Percentiles rank a stretch among this genome's conserved stretches.
Evolutionary conservation across 2,888 invertebrate genomes (phyloP).

Genomic region (Eugnorisma glareosa): DNA sequence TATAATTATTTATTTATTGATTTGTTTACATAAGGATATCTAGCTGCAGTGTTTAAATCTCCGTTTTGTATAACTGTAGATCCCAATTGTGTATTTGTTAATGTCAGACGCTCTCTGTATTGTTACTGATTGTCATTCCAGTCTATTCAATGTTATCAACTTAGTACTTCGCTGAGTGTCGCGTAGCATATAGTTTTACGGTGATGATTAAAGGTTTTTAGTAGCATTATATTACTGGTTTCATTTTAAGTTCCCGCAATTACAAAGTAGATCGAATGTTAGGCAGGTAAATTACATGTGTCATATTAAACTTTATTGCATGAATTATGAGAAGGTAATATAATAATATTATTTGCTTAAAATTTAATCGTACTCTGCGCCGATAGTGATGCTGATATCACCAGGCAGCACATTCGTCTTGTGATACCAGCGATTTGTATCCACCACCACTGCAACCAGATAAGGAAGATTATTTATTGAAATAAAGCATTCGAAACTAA

Average conservation of each 20-base stretch:
- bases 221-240: slow-evolving; percentile 76
- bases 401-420: slow-evolving; percentile 96
- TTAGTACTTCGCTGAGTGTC: slow-evolving; percentile 69
- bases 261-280: slow-evolving; percentile 10
- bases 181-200: slow-evolving; percentile 70
- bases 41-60: slow-evolving; percentile 49
- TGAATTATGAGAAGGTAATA: background rate
- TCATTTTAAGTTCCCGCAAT: slow-evolving; percentile 66
- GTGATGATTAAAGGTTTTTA: slow-evolving; percentile 79
- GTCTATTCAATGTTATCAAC: slow-evolving; percentile 65
- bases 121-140: slow-evolving; percentile 74
- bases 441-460: slow-evolving; percentile 94
- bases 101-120: slow-evolving; percentile 65
- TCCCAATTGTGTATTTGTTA: slow-evolving; percentile 53
- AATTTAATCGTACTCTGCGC: slow-evolving; percentile 97
- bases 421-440: slow-evolving; percentile 99
- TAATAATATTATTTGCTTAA: too few species aligned
- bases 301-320: background rate
- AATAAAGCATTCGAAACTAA: background rate
- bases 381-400: slow-evolving; percentile 98
- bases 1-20: slow-evolving; percentile 46
- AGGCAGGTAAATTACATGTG: background rate
- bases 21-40: slow-evolving; percentile 29
- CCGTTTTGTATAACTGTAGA: slow-evolving; percentile 30
- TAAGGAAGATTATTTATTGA: slow-evolving; percentile 6